Evolutionary conservation across 2,113 vertebrate genomes (phyloP).

Genomic region (Rissa tridactyla): DNA sequence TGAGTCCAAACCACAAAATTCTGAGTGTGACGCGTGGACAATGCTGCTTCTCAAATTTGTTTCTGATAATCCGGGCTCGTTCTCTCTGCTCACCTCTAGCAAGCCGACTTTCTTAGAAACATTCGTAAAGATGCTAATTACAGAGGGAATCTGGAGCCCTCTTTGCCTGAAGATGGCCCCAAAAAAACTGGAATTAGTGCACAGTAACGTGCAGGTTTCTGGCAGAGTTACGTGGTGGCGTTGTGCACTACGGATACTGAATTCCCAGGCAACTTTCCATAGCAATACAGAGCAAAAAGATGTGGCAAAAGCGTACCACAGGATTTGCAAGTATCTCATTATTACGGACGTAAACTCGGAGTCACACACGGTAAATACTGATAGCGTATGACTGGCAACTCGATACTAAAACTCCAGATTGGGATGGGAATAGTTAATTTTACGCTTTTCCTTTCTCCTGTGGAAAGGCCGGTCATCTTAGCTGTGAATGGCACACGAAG

Average conservation of each 20-base stretch:
- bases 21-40: fast-evolving
- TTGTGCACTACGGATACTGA: background rate
- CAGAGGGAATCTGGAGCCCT: background rate
- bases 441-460: background rate
- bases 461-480: background rate
- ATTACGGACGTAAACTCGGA: background rate
- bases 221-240: background rate
- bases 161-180: background rate
- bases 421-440: background rate
- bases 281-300: background rate
- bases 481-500: background rate
- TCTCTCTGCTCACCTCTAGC: background rate
- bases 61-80: background rate
- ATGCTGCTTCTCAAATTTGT: background rate
- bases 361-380: background rate
- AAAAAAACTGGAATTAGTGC: background rate
- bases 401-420: background rate
- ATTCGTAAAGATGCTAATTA: background rate
- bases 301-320: background rate
- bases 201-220: background rate
- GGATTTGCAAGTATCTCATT: background rate
- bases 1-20: background rate
- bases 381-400: background rate
- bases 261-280: background rate
- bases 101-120: background rate